Evolutionary conservation across 2,888 invertebrate species (phyloP).

Genomic region (Clusia tigrina): DNA sequence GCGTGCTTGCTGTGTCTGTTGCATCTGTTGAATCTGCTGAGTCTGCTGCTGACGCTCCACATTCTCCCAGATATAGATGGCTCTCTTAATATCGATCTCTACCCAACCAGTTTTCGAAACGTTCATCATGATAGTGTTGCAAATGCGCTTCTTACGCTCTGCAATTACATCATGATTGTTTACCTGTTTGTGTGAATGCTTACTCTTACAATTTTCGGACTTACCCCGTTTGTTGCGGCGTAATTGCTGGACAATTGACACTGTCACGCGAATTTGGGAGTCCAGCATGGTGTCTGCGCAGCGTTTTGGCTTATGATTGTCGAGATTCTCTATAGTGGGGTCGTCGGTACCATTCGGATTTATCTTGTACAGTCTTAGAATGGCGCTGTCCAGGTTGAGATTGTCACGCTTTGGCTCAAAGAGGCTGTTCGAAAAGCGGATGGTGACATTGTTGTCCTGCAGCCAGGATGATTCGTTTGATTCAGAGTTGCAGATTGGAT

Average conservation of each 20-base stretch:
- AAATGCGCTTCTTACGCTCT: constrained; percentile 62
- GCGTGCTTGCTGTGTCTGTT: no score
- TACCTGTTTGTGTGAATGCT: constrained; percentile 22
- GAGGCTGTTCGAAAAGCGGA: constrained; percentile 58
- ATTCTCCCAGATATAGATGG: constrained; percentile 60
- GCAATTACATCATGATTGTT: not conserved
- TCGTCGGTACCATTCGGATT: constrained; percentile 47
- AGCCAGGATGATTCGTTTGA: constrained; percentile 57
- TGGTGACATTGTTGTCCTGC: constrained; percentile 57
- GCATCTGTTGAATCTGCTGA: constrained; percentile 33
- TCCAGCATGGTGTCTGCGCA: constrained; percentile 46
- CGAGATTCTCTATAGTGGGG: constrained; percentile 3
- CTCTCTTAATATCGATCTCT: constrained; percentile 62
- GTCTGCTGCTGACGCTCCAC: constrained; percentile 45
- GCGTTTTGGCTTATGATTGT: constrained; percentile 33
- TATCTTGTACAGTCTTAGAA: constrained; percentile 57
- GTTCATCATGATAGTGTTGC: constrained; percentile 63
- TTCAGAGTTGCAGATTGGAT: constrained; percentile 59
- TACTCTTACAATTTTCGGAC: constrained; percentile 20
- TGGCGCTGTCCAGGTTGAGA: constrained; percentile 57
- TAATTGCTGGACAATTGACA: constrained; percentile 59
- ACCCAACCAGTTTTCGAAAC: constrained; percentile 60
- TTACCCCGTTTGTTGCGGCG: constrained; percentile 56
- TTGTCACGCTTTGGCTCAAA: constrained; percentile 52
- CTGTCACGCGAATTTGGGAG: constrained; percentile 60